Conservation (phyloP, 2,797 vertebrate species). For the Muscicapa striata region DNA sequence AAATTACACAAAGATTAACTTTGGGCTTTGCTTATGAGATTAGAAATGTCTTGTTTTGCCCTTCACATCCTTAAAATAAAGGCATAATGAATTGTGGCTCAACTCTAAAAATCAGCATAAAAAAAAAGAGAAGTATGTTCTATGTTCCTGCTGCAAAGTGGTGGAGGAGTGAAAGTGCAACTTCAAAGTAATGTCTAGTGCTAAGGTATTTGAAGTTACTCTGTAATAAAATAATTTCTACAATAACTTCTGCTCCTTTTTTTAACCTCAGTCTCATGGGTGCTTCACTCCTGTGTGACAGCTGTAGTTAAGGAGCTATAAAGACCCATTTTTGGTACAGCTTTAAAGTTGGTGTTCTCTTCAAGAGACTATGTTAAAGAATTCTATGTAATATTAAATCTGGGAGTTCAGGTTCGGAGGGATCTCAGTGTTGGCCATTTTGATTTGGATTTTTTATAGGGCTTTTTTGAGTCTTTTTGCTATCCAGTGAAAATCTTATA, state of each 20-base stretch:
- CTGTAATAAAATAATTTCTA: background rate
- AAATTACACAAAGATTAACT: background rate
- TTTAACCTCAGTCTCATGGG: background rate
- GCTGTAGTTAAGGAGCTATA: background rate
- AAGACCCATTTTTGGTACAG: background rate
- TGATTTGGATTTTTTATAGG: background rate
- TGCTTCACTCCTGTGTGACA: background rate
- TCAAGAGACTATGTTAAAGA: background rate
- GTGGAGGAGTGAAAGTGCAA: background rate
- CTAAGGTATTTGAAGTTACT: background rate
- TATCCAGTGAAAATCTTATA: background rate
- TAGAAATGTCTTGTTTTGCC: background rate
- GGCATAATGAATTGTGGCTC: background rate
- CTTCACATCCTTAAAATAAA: background rate
- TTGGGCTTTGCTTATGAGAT: background rate
- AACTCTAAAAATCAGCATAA: background rate
- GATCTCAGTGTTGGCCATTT: background rate
- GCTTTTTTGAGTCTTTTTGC: background rate
- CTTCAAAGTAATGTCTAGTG: background rate
- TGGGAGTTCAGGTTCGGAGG: rapidly evolving
- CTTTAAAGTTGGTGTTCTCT: background rate
- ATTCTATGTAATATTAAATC: background rate
- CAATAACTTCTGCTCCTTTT: background rate
- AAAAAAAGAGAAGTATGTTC: background rate
- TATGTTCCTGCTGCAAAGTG: background rate